Base-by-base conservation (phyloP, 2,888 invertebrate genomes). In the Sturmia bella region DNA sequence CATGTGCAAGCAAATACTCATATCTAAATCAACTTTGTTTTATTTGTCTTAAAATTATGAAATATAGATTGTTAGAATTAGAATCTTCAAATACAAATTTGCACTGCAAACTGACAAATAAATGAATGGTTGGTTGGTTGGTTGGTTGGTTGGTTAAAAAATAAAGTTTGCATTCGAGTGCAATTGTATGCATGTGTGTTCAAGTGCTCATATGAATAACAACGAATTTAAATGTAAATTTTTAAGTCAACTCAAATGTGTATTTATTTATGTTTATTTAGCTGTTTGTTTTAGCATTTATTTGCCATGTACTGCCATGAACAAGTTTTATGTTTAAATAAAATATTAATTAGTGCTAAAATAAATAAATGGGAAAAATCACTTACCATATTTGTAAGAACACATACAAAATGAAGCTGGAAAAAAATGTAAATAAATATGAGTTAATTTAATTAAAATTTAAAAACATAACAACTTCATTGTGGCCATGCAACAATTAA, bases 31-130 rank as follows among this genome's bases (percentile, higher is more conserved):
- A 72, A 52, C 50, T 64, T 52, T 32, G n/a, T 32, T 52, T 48
- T 72, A 57, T 78, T 72, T 72, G 24, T 37, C 72, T 64, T 57
- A 9, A 39, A 77, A 77, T 77, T 77, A 70, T 77, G 77, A 77
- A 78, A 77, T 70, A 70, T 77, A 77, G 70, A 78, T 64, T 57
- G 64, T 78, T 64, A 64, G 72, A 77, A 70, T 56, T 48, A 63
- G 6, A 52, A 61, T 68, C 12, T 56, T 69, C 1, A 52, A 61
- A 76, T 9, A 27, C 21, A 68, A 68, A 68, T 43, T 50, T 41
- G 13, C 17, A 57, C 19, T 7, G 24, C 24, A 45, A 74, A 74
- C 61, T 45, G 19, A 37, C 21, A 64, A 56, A n/a, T n/a, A n/a
- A n/a, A n/a, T n/a, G n/a, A n/a, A 45, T 45, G 9, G 6, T 9